phyloP scores from a whole-genome alignment of 1,140 invertebrate species.

The Centruroides sculpturatus region DNA sequence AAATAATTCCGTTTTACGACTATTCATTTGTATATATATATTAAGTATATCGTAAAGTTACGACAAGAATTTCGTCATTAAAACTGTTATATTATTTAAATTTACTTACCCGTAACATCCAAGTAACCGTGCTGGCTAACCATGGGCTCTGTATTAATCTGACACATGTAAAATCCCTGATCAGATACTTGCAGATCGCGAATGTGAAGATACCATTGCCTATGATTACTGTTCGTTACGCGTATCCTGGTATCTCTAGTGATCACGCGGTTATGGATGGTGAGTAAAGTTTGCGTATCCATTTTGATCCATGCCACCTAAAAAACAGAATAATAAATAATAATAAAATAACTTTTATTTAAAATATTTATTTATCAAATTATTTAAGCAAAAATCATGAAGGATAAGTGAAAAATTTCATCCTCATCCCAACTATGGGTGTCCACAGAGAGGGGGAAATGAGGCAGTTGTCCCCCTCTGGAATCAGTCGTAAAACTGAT shows the following conservation, averaged over 20 bases:
- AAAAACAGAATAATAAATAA: background rate
- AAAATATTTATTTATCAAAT: too few relatives aligned
- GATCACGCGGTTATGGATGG: conserved; percentile 82
- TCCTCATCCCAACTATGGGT: too few relatives aligned
- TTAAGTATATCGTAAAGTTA: too few relatives aligned
- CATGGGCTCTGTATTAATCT: conserved; percentile 90
- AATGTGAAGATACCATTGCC: conserved; percentile 60
- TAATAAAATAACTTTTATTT: too few relatives aligned
- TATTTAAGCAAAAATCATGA: too few relatives aligned
- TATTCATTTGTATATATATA: too few relatives aligned
- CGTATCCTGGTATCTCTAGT: conserved; percentile 65
- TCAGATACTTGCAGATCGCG: conserved; percentile 78
- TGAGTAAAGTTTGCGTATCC: conserved; percentile 77
- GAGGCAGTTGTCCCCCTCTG: too few relatives aligned
- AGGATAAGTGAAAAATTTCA: too few relatives aligned
- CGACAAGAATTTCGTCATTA: background rate
- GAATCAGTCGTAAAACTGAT: too few relatives aligned
- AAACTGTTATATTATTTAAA: background rate
- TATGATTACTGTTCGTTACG: conserved; percentile 51
- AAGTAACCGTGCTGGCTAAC: conserved; percentile 64
- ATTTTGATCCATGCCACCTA: conserved; percentile 86
- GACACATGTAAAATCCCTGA: conserved; percentile 86
- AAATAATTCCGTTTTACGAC: too few relatives aligned
- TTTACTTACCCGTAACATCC: conserved; percentile 73
- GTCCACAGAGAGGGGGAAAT: too few relatives aligned